A percentile compares a stretch with the other conserved stretches of the same genome.
phyloP scores from a whole-genome alignment of 2,888 invertebrate species.

The Drosophila buzzatii region DNA sequence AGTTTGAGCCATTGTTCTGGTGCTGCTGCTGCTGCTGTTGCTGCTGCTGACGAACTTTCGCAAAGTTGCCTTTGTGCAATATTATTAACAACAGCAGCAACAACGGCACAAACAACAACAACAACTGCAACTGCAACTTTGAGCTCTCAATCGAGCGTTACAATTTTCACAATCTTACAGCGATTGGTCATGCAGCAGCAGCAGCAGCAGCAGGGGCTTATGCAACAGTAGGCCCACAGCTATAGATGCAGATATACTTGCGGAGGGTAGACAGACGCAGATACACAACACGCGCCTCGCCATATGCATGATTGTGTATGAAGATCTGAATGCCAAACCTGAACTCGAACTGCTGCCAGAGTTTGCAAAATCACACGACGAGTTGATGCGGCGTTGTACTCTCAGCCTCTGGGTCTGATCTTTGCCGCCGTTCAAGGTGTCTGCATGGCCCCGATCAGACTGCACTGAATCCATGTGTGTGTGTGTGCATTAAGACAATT shows the following conservation, averaged over 20 bases:
- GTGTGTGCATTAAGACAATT: constrained; percentile 76
- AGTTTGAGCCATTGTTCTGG: constrained; percentile 71
- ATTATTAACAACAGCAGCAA: constrained; percentile 72
- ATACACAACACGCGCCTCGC: constrained; percentile 50
- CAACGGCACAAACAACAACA: constrained; percentile 36
- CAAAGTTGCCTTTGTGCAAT: constrained; percentile 77
- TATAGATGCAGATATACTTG: constrained; percentile 56
- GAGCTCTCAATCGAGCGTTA: constrained; percentile 82
- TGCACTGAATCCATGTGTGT: constrained; percentile 21
- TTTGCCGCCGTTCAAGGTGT: constrained; percentile 80
- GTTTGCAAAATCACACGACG: constrained; percentile 57
- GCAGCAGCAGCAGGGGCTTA: constrained; percentile 32
- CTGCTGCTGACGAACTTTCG: constrained; percentile 76
- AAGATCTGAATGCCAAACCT: constrained; percentile 72
- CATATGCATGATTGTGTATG: constrained; percentile 72
- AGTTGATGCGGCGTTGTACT: constrained; percentile 37
- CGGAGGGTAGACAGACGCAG: constrained; percentile 34
- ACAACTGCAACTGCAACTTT: constrained; percentile 51
- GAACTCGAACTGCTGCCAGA: constrained; percentile 48
- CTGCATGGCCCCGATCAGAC: constrained; percentile 51
- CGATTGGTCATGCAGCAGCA: constrained; percentile 78
- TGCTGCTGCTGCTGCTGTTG: constrained; percentile 49
- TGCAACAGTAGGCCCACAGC: constrained; percentile 67
- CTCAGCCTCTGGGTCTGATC: constrained; percentile 72
- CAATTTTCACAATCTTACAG: constrained; percentile 80